Evolutionary conservation across 2,888 invertebrate genomes (phyloP).

Genomic region (Flexamia atlantica): DNA sequence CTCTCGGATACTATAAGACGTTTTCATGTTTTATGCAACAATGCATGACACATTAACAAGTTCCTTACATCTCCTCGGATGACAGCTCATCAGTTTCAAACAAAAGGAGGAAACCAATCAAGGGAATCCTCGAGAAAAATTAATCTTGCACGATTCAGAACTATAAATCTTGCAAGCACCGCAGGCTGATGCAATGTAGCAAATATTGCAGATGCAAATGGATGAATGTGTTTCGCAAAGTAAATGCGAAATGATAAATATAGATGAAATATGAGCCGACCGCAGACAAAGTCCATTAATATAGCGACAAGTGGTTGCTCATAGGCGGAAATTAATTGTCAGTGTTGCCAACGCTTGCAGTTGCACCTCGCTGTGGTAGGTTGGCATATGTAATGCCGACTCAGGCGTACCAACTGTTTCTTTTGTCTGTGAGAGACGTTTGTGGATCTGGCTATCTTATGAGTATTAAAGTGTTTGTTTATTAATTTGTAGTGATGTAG

Average conservation of each 20-base stretch:
- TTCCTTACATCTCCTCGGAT: too few relatives aligned
- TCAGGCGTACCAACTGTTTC: background rate
- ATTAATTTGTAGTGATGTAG: too few relatives aligned
- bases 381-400: background rate
- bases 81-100: background rate
- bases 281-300: slow-evolving; percentile 45
- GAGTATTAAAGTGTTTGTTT: too few relatives aligned
- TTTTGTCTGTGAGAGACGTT: background rate
- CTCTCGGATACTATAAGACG: too few relatives aligned
- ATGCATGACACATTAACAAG: too few relatives aligned
- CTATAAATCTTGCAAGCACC: slow-evolving; percentile 7
- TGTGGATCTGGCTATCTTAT: too few relatives aligned
- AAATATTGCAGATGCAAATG: slow-evolving; percentile 39
- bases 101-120: background rate
- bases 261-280: slow-evolving; percentile 37
- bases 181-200: slow-evolving; percentile 22
- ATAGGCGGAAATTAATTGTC: slow-evolving; percentile 43
- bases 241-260: slow-evolving; percentile 39
- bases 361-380: slow-evolving; percentile 20
- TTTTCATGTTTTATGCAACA: too few relatives aligned
- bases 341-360: slow-evolving; percentile 20
- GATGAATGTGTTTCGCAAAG: slow-evolving; percentile 29
- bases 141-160: slow-evolving; percentile 12
- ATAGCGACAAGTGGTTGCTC: slow-evolving; percentile 38
- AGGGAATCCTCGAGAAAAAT: background rate